These are phyloP conservation scores for Ifrita kowaldi DNA, from an alignment of 2,113 vertebrate genomes.

Conservation along the genomic window DNA sequence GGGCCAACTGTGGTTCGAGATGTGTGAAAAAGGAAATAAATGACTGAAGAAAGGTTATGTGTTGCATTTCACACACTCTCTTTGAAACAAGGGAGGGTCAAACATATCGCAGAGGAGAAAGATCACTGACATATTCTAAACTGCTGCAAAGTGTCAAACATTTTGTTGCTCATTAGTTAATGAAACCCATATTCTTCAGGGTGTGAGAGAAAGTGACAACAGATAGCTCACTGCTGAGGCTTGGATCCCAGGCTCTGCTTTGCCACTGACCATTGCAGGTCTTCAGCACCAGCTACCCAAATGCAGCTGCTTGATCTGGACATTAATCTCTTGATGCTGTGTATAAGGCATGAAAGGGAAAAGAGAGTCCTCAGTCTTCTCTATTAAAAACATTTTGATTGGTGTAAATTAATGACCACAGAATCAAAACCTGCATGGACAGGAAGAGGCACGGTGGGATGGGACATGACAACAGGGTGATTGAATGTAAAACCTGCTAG, in stretches of 20 bases:
- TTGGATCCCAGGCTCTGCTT: neutral
- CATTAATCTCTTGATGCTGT: neutral
- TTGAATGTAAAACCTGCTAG: neutral
- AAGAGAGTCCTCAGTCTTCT: neutral
- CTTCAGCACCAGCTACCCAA: neutral
- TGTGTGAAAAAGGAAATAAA: neutral
- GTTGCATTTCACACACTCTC: neutral
- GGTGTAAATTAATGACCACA: neutral
- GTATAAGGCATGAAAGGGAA: neutral
- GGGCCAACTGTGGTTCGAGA: neutral
- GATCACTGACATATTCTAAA: neutral
- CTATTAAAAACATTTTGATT: neutral
- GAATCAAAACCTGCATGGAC: neutral
- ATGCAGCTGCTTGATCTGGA: neutral
- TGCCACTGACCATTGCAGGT: neutral
- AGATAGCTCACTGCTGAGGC: neutral
- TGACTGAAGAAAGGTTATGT: neutral
- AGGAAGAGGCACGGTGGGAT: neutral
- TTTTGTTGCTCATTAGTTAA: neutral
- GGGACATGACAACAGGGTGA: too few species aligned
- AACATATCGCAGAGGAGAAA: neutral
- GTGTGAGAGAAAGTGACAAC: neutral
- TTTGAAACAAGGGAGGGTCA: neutral
- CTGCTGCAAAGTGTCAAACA: neutral
- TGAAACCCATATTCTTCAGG: neutral